These are phyloP conservation scores for Elaeidobius kamerunicus DNA, from an alignment of 2,888 invertebrate species.

Conservation along the genomic window DNA sequence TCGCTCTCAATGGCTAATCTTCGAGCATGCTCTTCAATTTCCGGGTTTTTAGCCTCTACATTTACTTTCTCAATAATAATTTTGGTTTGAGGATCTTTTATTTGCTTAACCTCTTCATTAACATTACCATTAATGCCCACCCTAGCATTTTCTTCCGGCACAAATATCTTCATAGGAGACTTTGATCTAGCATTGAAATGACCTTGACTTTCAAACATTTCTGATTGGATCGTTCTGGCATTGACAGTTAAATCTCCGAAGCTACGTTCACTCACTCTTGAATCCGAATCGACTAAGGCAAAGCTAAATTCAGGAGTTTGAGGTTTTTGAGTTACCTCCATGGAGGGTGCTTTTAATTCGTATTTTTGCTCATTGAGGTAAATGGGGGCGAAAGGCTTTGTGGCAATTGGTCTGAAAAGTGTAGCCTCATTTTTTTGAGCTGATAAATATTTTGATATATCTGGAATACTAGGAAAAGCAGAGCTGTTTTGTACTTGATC, in stretches of 20 bases:
- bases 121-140: slow-evolving; percentile 11
- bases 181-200: slow-evolving; percentile 46
- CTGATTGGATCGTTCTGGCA: slow-evolving; percentile 43
- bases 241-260: slow-evolving; percentile 35
- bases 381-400: slow-evolving; percentile 35
- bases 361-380: slow-evolving; percentile 39
- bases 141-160: slow-evolving; percentile 36
- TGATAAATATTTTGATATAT: slow-evolving; percentile 40
- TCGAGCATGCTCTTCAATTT: slow-evolving; percentile 39
- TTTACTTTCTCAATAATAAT: slow-evolving; percentile 34
- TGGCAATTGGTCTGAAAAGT: slow-evolving; percentile 37
- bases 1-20: slow-evolving; percentile 38
- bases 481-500: slow-evolving; percentile 10
- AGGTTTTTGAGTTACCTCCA: slow-evolving; percentile 25
- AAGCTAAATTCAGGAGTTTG: slow-evolving; percentile 43
- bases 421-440: slow-evolving; percentile 32
- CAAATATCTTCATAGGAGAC: slow-evolving; percentile 44
- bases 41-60: slow-evolving; percentile 36
- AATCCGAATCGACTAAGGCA: slow-evolving; percentile 38
- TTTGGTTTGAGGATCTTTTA: slow-evolving; percentile 25
- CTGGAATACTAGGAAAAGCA: slow-evolving; percentile 42
- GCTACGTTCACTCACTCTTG: slow-evolving; percentile 39
- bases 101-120: slow-evolving; percentile 16
- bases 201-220: slow-evolving; percentile 48
- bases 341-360: slow-evolving; percentile 32